phyloP scores from a whole-genome alignment of 2,888 invertebrate species.

The Epinotia ramella region DNA sequence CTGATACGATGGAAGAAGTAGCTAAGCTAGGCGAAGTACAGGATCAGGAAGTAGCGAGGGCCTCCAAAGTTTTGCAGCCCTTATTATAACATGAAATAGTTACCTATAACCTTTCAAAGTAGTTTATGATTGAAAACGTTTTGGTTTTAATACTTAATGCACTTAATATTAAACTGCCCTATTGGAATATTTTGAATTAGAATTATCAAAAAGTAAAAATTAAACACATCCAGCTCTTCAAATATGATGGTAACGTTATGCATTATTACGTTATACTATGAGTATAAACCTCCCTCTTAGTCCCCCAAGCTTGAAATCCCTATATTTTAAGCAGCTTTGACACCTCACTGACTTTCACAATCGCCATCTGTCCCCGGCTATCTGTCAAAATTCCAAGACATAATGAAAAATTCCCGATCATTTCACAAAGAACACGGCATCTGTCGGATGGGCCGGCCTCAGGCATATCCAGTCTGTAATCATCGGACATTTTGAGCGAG shows the following conservation, averaged over 20 bases:
- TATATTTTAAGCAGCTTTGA: background rate
- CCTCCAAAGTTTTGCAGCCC: background rate
- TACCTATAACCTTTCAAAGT: no score
- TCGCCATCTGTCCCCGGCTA: slow-evolving; percentile 45
- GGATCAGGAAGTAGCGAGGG: background rate
- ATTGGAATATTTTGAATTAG: background rate
- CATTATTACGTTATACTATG: no score
- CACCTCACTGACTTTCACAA: slow-evolving; percentile 10
- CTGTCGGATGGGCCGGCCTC: slow-evolving; percentile 67
- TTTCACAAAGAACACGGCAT: slow-evolving; percentile 73
- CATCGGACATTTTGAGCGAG: slow-evolving; percentile 78
- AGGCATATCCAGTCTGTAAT: slow-evolving; percentile 73
- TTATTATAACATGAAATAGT: no score
- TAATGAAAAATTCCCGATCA: slow-evolving; percentile 59
- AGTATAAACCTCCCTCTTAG: background rate
- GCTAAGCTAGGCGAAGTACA: background rate
- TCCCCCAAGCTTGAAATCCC: background rate
- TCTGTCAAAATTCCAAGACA: slow-evolving; percentile 61
- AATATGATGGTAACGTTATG: background rate
- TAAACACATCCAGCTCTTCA: no score
- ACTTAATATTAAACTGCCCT: no score
- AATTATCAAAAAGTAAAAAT: background rate
- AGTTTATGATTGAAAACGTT: background rate
- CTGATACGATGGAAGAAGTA: slow-evolving; percentile 2
- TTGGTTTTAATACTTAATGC: background rate